A percentile compares a stretch with the other conserved stretches of the same genome.
Conservation (phyloP, 2,113 vertebrate species). For the Antechinus flavipes region DNA sequence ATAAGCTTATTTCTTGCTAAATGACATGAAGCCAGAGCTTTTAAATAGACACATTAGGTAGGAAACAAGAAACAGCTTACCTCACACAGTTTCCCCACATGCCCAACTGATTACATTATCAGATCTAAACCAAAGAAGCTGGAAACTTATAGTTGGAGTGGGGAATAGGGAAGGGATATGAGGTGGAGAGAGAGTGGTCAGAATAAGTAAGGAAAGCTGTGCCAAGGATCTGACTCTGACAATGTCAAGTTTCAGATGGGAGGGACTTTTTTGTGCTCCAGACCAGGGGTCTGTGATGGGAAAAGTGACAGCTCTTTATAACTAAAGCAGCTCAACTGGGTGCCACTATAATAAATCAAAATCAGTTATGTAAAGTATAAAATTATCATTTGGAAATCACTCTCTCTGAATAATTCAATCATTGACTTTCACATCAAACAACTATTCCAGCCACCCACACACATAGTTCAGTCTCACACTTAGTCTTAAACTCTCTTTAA, state of each 20-base stretch:
- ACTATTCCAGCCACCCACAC: slow-evolving; percentile 86
- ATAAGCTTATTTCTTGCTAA: slow-evolving; percentile 12
- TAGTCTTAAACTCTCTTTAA: slow-evolving; percentile 87
- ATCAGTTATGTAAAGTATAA: slow-evolving; percentile 88
- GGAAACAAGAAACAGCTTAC: background rate
- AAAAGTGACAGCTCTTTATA: slow-evolving; percentile 55
- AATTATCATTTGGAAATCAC: slow-evolving; percentile 88
- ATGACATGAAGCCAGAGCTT: slow-evolving; percentile 48
- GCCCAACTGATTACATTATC: slow-evolving; percentile 52
- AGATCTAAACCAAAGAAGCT: slow-evolving; percentile 58
- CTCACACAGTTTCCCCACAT: slow-evolving; percentile 4
- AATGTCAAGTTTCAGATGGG: slow-evolving; percentile 60
- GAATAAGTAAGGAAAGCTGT: background rate
- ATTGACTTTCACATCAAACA: slow-evolving; percentile 90
- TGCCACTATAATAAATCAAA: slow-evolving; percentile 85
- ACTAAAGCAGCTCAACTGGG: slow-evolving; percentile 63
- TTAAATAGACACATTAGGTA: slow-evolving; percentile 30
- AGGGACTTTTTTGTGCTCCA: slow-evolving; percentile 11
- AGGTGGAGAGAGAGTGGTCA: background rate
- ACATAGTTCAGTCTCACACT: slow-evolving; percentile 83
- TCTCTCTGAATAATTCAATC: slow-evolving; percentile 89
- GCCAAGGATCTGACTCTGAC: slow-evolving; percentile 43
- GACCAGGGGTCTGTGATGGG: background rate
- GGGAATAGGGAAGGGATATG: background rate
- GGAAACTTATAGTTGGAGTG: slow-evolving; percentile 45